These are phyloP conservation scores for Drosophila sp. DNA, from an alignment of 1,140 invertebrate species.

Conservation along the genomic window DNA sequence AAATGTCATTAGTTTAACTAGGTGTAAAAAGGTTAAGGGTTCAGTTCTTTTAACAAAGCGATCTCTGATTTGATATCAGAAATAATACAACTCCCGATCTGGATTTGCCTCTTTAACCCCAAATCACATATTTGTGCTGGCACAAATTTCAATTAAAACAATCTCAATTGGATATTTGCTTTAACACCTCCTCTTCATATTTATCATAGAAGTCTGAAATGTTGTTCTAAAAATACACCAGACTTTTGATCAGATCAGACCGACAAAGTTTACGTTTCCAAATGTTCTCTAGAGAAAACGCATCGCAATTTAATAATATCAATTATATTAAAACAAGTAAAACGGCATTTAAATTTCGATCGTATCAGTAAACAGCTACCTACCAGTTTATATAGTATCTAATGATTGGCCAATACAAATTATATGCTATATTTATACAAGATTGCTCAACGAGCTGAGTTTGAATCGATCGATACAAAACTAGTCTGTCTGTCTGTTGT, in stretches of 20 bases:
- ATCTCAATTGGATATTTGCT: neutral
- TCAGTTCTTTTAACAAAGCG: constrained; percentile 39
- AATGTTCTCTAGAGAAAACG: neutral
- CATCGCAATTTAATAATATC: neutral
- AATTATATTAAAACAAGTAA: neutral
- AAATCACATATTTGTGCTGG: constrained; percentile 42
- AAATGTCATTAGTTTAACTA: constrained; percentile 65
- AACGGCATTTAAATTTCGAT: neutral
- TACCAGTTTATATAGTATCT: constrained; percentile 2
- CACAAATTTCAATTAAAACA: constrained; percentile 27
- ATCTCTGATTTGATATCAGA: constrained; percentile 18
- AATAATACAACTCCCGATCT: constrained; percentile 6
- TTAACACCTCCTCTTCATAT: neutral
- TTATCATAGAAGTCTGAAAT: neutral
- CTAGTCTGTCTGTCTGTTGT: too few relatives aligned
- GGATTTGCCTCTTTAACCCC: neutral
- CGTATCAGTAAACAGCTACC: neutral
- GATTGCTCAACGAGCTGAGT: too few relatives aligned
- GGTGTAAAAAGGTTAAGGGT: constrained; percentile 50
- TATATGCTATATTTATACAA: too few relatives aligned
- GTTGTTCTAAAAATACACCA: neutral
- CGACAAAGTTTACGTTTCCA: neutral
- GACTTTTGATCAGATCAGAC: neutral
- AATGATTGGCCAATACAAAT: neutral
- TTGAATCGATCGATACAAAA: too few relatives aligned